These are phyloP conservation scores for Orthonevra nobilis DNA, from an alignment of 2,888 invertebrate species.

Conservation along the genomic window DNA sequence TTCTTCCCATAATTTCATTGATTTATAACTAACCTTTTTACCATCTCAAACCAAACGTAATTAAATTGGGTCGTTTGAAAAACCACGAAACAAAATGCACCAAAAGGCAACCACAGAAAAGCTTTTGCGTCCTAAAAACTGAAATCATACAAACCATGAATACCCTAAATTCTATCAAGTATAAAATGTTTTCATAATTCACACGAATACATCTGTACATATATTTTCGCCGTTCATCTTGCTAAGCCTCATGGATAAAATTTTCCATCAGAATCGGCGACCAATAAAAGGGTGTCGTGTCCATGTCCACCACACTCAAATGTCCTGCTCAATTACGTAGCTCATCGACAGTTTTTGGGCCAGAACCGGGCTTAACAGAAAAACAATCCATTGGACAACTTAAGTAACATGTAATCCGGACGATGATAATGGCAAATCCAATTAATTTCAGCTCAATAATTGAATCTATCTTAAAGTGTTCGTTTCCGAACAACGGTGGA, in stretches of 20 bases:
- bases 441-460: slow-evolving; percentile 66
- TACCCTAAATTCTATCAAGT: slow-evolving; percentile 38
- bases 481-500: background rate
- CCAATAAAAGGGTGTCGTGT: background rate
- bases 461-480: slow-evolving; percentile 64
- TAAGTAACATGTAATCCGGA: slow-evolving; percentile 67
- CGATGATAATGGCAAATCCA: slow-evolving; percentile 64
- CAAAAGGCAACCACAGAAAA: slow-evolving; percentile 54
- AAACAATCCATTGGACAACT: slow-evolving; percentile 62
- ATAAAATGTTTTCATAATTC: slow-evolving; percentile 55
- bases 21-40: too few relatives aligned
- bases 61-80: too few relatives aligned
- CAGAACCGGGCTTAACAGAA: background rate
- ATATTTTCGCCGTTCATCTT: slow-evolving; percentile 1
- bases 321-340: slow-evolving; percentile 49
- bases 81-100: too few relatives aligned
- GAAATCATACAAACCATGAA: slow-evolving; percentile 4
- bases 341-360: slow-evolving; percentile 5
- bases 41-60: too few relatives aligned
- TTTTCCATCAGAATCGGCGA: background rate
- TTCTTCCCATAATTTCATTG: too few relatives aligned
- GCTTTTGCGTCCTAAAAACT: slow-evolving; percentile 42
- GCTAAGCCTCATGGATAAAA: slow-evolving; percentile 37
- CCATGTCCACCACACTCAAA: slow-evolving; percentile 2
- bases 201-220: slow-evolving; percentile 34